Base-by-base conservation (phyloP, 2,888 invertebrate species). In the Creontiades dilutus region DNA sequence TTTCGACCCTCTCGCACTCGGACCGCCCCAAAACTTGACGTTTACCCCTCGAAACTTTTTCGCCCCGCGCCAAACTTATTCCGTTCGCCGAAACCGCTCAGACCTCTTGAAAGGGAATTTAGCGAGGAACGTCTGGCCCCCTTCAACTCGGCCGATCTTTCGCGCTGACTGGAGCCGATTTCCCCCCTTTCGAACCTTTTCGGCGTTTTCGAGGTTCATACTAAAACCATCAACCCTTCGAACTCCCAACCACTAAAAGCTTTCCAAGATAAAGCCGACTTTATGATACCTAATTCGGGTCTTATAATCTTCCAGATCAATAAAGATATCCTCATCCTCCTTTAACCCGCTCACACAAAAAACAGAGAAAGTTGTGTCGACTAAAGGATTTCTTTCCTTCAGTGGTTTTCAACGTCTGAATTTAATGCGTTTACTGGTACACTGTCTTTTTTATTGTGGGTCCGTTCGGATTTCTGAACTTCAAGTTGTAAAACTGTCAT, bases 231-330 rank as follows among this genome's bases (percentile, higher is more conserved):
- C 86, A 55, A 68, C 86, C 76, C 75, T 86, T 75, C 75, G n/a
- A 86, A 48, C 86, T n/a, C 16, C 82, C 86, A 68, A 68, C 86
- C 68, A 86, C 86, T 86, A 86, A 86, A 86, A 86, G 86, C 86
- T 86, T 86, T 86, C 68, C 86, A 47, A 86, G 86, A 86, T 86
- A 86, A 86, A 86, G 86, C 86, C 86, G 76, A 86, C 75, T 86
- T 86, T 86, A 86, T 86, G 86, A 75, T 86, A 37, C 86, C 86
- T 76, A 76, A 86, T 86, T 86, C 68, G 76, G 68, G 47, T 16
- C 47, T 68, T 76, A 75, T 86, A 86, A 61, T 86, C 86, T 75
- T 55, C 47, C 61, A 76, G 86, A 86, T 86, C 86, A 86, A 86
- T 86, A 75, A 86, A 75, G 86, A 76, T 55, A 37, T 82, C 28